phyloP scores from a whole-genome alignment of 2,797 vertebrate genomes.

The Leptodactylus fallax region DNA sequence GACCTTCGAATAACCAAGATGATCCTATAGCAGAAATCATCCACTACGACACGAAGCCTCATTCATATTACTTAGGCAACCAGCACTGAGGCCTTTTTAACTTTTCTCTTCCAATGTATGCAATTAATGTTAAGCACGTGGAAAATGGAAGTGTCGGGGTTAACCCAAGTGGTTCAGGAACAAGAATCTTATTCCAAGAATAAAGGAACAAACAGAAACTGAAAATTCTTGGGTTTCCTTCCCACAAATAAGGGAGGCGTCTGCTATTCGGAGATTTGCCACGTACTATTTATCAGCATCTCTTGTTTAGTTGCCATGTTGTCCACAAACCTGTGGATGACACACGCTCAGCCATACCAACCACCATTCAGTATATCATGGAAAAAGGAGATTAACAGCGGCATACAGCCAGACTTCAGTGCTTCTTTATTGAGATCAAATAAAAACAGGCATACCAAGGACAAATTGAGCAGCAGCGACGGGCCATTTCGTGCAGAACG shows the following conservation, averaged over 20 bases:
- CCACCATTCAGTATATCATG: neutral
- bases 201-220: slow-evolving; percentile 54
- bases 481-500: too few species aligned
- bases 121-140: neutral
- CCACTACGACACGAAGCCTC: neutral
- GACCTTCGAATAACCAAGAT: neutral
- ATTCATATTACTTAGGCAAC: neutral
- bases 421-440: too few species aligned
- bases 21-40: too few species aligned
- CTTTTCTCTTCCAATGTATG: neutral
- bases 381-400: too few species aligned
- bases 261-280: slow-evolving; percentile 56
- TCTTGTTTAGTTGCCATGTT: slow-evolving; percentile 31
- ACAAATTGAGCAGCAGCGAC: too few species aligned
- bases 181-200: slow-evolving; percentile 55
- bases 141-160: slow-evolving; percentile 33
- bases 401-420: too few species aligned
- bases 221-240: slow-evolving; percentile 61
- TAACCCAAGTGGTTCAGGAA: slow-evolving; percentile 45
- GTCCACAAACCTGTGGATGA: neutral
- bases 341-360: neutral
- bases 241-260: slow-evolving; percentile 46
- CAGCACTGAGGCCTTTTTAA: neutral
- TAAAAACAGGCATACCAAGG: too few species aligned
- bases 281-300: slow-evolving; percentile 50